These are phyloP conservation scores for Chironex yamaguchii DNA, from an alignment of 30 jellyfish, hydroid and myxozoan genomes.

Conservation along the genomic window DNA sequence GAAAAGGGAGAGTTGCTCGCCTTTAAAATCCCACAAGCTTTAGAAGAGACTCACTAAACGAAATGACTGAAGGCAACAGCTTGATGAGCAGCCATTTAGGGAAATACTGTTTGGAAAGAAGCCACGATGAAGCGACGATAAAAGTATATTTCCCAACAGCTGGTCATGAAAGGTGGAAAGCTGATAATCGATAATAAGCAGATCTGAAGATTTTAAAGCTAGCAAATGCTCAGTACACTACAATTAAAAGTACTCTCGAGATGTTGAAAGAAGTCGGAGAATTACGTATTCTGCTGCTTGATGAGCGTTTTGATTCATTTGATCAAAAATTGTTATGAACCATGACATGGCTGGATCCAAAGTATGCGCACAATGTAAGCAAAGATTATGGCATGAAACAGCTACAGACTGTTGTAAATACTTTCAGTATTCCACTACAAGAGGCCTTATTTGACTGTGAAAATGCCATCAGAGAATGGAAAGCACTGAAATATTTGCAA, in stretches of 20 bases:
- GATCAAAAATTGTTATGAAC: background rate
- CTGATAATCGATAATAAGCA: slow-evolving; percentile 4
- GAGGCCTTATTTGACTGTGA: background rate
- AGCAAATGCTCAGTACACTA: slow-evolving; percentile 5
- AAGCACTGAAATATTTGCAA: slow-evolving; percentile 14
- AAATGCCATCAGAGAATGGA: slow-evolving; percentile 36
- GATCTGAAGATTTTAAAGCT: background rate
- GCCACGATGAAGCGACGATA: background rate
- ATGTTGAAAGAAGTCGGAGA: slow-evolving; percentile 3
- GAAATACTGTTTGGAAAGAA: background rate
- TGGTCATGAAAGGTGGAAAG: slow-evolving; percentile 24
- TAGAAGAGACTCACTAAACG: slow-evolving; percentile 14
- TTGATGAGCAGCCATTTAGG: slow-evolving; percentile 20
- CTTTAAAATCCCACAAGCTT: slow-evolving; percentile 29
- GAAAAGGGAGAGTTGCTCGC: background rate
- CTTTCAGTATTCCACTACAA: background rate
- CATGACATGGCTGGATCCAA: slow-evolving; percentile 11
- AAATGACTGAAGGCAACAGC: background rate
- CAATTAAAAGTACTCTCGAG: background rate
- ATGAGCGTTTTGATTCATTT: slow-evolving; percentile 1
- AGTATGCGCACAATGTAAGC: slow-evolving; percentile 1
- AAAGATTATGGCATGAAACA: background rate
- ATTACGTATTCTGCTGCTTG: background rate
- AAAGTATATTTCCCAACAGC: slow-evolving; percentile 4
- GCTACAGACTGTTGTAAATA: background rate